These are phyloP conservation scores for Sprattus sprattus DNA, from an alignment of 2,113 vertebrate species.

Conservation along the genomic window DNA sequence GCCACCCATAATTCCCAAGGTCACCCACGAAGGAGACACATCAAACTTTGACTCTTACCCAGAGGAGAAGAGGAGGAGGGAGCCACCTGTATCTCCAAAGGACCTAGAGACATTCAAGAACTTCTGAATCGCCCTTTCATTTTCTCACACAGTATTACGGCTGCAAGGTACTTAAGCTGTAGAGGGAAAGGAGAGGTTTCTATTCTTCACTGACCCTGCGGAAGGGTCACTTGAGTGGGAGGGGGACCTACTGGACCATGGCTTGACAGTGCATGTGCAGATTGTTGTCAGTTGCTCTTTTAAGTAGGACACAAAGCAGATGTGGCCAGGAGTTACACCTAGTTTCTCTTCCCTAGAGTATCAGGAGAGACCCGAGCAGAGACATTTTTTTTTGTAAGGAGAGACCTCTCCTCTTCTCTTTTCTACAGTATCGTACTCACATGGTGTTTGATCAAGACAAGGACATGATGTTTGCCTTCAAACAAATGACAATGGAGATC, in stretches of 20 bases:
- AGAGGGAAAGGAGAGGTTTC: background rate
- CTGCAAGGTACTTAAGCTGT: background rate
- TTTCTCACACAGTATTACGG: background rate
- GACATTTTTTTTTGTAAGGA: background rate
- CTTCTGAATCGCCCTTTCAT: slow-evolving; percentile 64
- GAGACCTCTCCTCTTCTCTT: background rate
- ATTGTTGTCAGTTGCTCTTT: background rate
- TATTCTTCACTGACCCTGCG: background rate
- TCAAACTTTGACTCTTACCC: slow-evolving; percentile 83
- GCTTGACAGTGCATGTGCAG: background rate
- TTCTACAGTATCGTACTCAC: background rate
- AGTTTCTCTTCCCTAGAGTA: background rate
- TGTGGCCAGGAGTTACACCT: background rate
- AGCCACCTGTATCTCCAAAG: slow-evolving; percentile 63
- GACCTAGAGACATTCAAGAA: slow-evolving; percentile 80
- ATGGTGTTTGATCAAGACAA: background rate
- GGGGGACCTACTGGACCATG: background rate
- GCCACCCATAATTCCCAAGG: slow-evolving; percentile 79
- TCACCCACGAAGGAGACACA: slow-evolving; percentile 76
- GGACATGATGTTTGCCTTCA: background rate
- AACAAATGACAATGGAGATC: background rate
- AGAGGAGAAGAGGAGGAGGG: slow-evolving; percentile 75
- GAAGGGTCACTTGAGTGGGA: background rate
- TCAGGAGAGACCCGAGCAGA: background rate
- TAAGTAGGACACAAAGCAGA: background rate